Percentiles rank a stretch among this genome's conserved stretches.
Conservation (phyloP, 2,888 invertebrate genomes). For the Oscheius myriophilus region DNA sequence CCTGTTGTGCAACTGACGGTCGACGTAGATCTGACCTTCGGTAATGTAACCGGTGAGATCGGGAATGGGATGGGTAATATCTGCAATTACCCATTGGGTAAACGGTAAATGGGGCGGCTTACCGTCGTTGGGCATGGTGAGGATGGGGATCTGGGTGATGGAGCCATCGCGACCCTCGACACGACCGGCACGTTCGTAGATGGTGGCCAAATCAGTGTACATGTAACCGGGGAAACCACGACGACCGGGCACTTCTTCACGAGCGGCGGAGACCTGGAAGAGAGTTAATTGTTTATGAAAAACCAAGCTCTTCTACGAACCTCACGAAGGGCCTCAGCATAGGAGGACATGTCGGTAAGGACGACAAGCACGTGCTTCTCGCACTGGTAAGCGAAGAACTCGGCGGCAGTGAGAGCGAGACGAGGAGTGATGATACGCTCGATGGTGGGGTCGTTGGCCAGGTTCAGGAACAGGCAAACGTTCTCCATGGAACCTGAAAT, state of each 20-base stretch:
- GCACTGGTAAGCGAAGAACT: constrained; percentile 98
- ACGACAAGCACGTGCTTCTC: constrained; percentile 99
- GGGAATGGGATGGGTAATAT: constrained; percentile 99
- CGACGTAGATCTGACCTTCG: constrained; percentile 99
- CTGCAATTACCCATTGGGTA: constrained; percentile 73
- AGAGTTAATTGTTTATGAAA: too few species aligned
- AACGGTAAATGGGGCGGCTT: neutral
- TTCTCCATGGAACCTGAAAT: constrained; percentile 89
- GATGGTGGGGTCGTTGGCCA: constrained; percentile 99
- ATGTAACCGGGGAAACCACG: constrained; percentile 99
- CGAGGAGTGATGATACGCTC: constrained; percentile 99
- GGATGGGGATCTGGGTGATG: constrained; percentile 98
- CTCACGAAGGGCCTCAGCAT: constrained; percentile 98
- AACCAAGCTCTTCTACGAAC: too few species aligned
- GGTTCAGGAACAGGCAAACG: constrained; percentile 97
- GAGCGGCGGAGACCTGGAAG: constrained; percentile 85
- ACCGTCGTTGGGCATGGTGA: constrained; percentile 99
- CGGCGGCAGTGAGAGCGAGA: constrained; percentile 95
- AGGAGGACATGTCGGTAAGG: constrained; percentile 98
- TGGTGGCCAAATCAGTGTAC: constrained; percentile 99
- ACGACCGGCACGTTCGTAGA: constrained; percentile 98
- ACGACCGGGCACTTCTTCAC: constrained; percentile 99
- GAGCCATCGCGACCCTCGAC: constrained; percentile 98
- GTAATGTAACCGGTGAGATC: constrained; percentile 99
- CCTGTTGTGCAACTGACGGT: constrained; percentile 97